These are phyloP conservation scores for Sicus ferrugineus DNA, from an alignment of 2,888 invertebrate species.

Conservation along the genomic window DNA sequence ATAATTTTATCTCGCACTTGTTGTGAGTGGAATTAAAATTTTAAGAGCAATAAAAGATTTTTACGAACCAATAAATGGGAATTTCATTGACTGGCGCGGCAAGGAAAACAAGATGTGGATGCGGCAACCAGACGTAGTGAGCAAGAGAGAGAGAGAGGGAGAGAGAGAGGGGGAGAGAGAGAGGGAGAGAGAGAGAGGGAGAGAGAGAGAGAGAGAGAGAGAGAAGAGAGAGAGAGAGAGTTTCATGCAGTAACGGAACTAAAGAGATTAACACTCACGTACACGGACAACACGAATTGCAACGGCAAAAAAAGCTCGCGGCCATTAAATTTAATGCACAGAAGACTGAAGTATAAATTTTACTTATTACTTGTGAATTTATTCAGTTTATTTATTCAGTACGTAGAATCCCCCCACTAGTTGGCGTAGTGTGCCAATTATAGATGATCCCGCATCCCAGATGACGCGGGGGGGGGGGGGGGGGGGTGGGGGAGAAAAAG, in stretches of 20 bases:
- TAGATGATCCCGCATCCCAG: background rate
- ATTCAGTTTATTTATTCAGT: too few relatives aligned
- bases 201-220: background rate
- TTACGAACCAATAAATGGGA: constrained; percentile 35
- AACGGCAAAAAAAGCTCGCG: background rate
- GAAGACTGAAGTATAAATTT: too few relatives aligned
- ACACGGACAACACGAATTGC: too few relatives aligned
- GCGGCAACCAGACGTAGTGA: background rate
- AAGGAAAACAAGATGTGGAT: background rate
- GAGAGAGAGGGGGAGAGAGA: too few relatives aligned
- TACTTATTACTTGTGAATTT: too few relatives aligned
- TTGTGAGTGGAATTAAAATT: constrained; percentile 25
- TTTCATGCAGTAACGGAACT: background rate
- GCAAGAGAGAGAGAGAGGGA: background rate
- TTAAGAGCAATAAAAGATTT: constrained; percentile 27
- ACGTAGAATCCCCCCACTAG: background rate
- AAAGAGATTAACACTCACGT: too few relatives aligned
- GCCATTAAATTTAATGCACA: background rate
- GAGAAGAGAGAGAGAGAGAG: background rate
- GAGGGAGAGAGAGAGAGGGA: background rate
- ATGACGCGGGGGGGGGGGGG: too few relatives aligned
- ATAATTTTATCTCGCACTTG: background rate
- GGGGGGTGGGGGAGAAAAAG: background rate
- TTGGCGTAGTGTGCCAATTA: background rate
- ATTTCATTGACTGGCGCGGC: background rate